Evolutionary conservation across 2,797 vertebrate genomes (phyloP).

Genomic region (Typhlichthys subterraneus): DNA sequence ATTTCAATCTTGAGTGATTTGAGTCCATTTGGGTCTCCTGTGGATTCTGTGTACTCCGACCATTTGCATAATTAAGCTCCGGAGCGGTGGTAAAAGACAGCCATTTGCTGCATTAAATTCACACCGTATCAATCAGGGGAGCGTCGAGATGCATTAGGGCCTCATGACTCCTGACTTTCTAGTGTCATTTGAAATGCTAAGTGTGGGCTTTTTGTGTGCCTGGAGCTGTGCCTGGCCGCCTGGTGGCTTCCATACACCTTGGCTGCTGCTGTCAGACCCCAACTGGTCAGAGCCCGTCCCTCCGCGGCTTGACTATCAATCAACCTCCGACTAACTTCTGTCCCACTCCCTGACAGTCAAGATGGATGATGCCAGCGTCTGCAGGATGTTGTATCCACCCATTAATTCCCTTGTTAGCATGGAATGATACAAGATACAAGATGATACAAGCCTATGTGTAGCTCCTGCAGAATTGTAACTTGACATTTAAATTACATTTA

Average conservation of each 20-base stretch:
- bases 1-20: conserved; percentile 69
- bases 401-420: conserved; percentile 69
- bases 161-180: conserved; percentile 53
- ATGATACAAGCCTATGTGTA: neutral
- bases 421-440: conserved; percentile 28
- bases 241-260: conserved; percentile 53
- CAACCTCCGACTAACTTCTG: conserved; percentile 79
- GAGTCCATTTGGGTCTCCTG: conserved; percentile 57
- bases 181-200: conserved; percentile 77
- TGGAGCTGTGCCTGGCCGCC: conserved; percentile 30
- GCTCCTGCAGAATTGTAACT: neutral
- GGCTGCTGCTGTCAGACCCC: conserved; percentile 47
- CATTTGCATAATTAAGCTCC: conserved; percentile 78
- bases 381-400: conserved; percentile 62
- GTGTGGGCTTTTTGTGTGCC: conserved; percentile 32
- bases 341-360: conserved; percentile 72
- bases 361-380: conserved; percentile 70
- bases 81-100: conserved; percentile 61
- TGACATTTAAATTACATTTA: no score
- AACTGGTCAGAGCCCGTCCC: conserved; percentile 40
- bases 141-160: conserved; percentile 57
- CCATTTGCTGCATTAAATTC: conserved; percentile 67
- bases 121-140: conserved; percentile 75
- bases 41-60: conserved; percentile 53
- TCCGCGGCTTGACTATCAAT: conserved; percentile 72